Conservation (phyloP, 2,888 invertebrate species). For the Lymantria monacha region DNA sequence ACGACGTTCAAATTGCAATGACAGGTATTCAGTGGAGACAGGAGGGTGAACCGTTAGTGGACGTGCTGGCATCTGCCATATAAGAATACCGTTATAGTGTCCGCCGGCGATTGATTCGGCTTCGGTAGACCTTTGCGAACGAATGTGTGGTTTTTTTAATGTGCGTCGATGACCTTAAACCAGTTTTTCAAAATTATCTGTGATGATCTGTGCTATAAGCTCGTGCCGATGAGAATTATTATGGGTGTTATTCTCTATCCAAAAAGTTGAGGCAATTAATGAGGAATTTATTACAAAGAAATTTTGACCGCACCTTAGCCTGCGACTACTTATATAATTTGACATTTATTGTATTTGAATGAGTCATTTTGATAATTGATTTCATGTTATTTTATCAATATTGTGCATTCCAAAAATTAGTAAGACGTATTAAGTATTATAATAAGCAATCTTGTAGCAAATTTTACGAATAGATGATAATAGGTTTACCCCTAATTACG, state of each 20-base stretch:
- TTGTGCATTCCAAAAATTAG: too few relatives aligned
- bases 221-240: conserved; percentile 29
- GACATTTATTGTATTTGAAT: conserved; percentile 6
- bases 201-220: conserved; percentile 10
- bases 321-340: conserved; percentile 1
- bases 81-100: conserved; percentile 50
- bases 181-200: conserved; percentile 39
- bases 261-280: conserved; percentile 15
- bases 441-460: too few relatives aligned
- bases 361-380: conserved; percentile 2
- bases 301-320: conserved; percentile 6
- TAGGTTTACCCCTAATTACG: too few relatives aligned
- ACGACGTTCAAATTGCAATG: conserved; percentile 47
- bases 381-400: conserved; percentile 11
- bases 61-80: conserved; percentile 60
- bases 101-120: conserved; percentile 29
- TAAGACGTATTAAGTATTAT: too few relatives aligned
- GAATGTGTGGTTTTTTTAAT: conserved; percentile 32
- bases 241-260: conserved; percentile 22
- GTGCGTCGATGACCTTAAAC: conserved; percentile 39
- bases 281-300: conserved; percentile 23
- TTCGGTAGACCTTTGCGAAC: conserved; percentile 35
- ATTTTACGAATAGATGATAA: too few relatives aligned
- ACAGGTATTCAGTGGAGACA: conserved; percentile 53
- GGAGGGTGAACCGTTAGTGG: conserved; percentile 61